A percentile compares a stretch with the other conserved stretches of the same genome.
Evolutionary conservation across 2,113 vertebrate species (phyloP).

Genomic region (Rhineura floridana): DNA sequence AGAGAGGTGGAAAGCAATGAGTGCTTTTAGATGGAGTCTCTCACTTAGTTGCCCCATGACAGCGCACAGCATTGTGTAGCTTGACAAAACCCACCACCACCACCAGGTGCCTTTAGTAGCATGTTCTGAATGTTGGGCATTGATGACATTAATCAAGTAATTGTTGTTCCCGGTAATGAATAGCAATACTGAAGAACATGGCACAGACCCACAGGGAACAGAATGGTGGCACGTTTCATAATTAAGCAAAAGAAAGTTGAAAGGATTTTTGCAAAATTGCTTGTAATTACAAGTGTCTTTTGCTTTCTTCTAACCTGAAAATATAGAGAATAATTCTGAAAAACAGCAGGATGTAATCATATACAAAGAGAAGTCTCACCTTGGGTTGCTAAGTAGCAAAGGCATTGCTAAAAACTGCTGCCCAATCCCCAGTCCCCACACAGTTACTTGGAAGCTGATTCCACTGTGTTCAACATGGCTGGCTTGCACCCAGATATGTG

Average conservation of each 20-base stretch:
- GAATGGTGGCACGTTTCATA: not conserved
- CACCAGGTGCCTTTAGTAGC: not conserved
- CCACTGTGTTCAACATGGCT: not conserved
- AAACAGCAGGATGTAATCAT: not conserved
- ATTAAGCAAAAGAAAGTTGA: conserved; percentile 18
- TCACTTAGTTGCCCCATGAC: not conserved
- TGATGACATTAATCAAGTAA: not conserved
- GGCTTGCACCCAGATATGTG: too few species aligned
- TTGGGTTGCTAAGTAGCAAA: not conserved
- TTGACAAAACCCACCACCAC: not conserved
- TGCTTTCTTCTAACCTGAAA: conserved; percentile 6
- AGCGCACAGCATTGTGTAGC: too few species aligned
- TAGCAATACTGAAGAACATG: not conserved
- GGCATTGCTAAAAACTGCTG: not conserved
- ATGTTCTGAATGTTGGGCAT: not conserved
- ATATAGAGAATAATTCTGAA: not conserved
- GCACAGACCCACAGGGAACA: not conserved
- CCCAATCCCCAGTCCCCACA: not conserved
- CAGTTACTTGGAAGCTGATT: not conserved
- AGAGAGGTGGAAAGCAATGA: not conserved
- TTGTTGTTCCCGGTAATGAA: not conserved
- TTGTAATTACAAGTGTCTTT: conserved; percentile 14
- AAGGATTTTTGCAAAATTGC: conserved; percentile 21
- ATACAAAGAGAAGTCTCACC: not conserved
- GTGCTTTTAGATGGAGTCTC: too few species aligned